Conservation (phyloP, 2,113 vertebrate genomes). For the Microtus pennsylvanicus region DNA sequence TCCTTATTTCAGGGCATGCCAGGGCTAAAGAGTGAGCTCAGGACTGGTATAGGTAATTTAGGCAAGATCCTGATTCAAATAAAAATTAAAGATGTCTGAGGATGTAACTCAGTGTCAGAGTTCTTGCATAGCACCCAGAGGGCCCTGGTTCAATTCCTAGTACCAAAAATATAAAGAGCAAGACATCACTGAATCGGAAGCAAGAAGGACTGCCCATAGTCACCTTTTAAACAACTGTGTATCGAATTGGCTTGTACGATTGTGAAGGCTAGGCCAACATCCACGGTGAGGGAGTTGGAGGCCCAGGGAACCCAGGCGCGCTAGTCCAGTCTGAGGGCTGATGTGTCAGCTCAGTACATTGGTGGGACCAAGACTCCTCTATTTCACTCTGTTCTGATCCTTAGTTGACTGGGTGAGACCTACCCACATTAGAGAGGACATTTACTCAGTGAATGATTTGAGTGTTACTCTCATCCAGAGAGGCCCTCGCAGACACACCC, state of each 20-base stretch:
- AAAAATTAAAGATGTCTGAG: not conserved
- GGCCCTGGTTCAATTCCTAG: not conserved
- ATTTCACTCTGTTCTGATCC: conserved; percentile 3
- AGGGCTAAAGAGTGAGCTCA: not conserved
- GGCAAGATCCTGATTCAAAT: not conserved
- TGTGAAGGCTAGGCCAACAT: not conserved
- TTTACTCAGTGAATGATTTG: not conserved
- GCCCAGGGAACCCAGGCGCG: not conserved
- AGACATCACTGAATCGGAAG: not conserved
- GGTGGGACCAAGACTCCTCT: not conserved
- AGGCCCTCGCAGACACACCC: not conserved
- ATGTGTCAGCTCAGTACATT: not conserved
- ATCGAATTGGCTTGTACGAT: not conserved
- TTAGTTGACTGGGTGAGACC: not conserved
- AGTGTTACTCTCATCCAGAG: not conserved
- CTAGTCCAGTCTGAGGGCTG: not conserved
- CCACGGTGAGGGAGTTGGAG: not conserved
- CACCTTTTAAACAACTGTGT: not conserved
- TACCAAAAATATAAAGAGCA: not conserved
- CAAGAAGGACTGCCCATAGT: not conserved
- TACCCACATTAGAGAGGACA: not conserved
- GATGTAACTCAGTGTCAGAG: not conserved
- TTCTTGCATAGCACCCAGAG: not conserved
- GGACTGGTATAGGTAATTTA: not conserved
- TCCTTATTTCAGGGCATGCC: not conserved